Conservation (phyloP, 2,888 invertebrate genomes). For the Pardosa pseudoannulata region DNA sequence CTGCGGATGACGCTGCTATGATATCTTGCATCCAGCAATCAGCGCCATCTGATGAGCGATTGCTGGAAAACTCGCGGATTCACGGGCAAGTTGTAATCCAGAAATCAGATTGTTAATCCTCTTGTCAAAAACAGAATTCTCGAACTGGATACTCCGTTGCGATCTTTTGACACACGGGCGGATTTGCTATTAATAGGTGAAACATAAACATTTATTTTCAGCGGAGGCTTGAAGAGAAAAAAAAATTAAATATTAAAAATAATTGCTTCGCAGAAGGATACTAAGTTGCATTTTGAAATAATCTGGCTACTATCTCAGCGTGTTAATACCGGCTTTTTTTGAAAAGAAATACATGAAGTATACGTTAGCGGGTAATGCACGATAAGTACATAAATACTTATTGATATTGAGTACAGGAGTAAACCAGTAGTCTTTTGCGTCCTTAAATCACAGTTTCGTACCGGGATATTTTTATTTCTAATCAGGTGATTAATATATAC, state of each 20-base stretch:
- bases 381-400: too few species aligned
- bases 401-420: too few species aligned
- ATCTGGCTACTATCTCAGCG: not conserved
- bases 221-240: not conserved
- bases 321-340: not conserved
- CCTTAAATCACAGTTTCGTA: too few species aligned
- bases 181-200: constrained; percentile 38
- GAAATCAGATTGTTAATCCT: not conserved
- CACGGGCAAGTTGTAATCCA: not conserved
- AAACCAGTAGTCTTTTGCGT: too few species aligned
- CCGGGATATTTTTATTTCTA: too few species aligned
- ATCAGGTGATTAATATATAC: too few species aligned
- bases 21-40: not conserved
- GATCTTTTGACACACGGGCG: not conserved
- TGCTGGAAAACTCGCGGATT: not conserved
- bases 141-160: constrained; percentile 50
- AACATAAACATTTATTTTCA: not conserved
- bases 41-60: constrained; percentile 37
- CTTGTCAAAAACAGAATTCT: constrained; percentile 52
- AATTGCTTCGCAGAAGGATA: not conserved
- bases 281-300: not conserved
- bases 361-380: too few species aligned
- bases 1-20: not conserved
- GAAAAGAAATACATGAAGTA: too few species aligned
- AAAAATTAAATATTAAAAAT: not conserved